Evolutionary conservation across 2,797 vertebrate genomes (phyloP).

Genomic region (Apodemus agrarius): DNA sequence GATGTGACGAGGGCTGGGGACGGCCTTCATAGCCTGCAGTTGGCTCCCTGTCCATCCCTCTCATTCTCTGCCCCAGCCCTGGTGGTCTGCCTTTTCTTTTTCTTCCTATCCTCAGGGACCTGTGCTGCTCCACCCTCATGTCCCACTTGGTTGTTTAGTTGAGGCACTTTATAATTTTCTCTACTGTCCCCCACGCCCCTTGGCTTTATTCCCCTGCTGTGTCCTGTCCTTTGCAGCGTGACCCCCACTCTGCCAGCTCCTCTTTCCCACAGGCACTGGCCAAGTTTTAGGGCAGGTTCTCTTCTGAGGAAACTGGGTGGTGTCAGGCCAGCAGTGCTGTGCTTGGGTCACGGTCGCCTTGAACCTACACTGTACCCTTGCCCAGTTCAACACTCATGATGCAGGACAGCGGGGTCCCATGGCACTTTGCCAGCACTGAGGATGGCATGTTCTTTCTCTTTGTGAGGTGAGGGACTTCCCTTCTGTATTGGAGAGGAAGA

Average conservation of each 20-base stretch:
- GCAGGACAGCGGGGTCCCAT: slow-evolving; percentile 21
- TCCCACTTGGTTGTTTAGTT: slow-evolving; percentile 77
- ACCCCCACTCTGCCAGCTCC: slow-evolving; percentile 21
- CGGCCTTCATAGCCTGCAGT: slow-evolving; percentile 67
- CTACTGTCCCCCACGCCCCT: slow-evolving; percentile 28
- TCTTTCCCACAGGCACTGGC: slow-evolving; percentile 42
- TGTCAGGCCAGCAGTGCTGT: slow-evolving; percentile 36
- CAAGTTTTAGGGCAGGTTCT: slow-evolving; percentile 50
- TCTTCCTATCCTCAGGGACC: slow-evolving; percentile 82
- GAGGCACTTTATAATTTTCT: slow-evolving; percentile 79
- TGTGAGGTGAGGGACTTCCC: neutral
- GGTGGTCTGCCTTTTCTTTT: slow-evolving; percentile 57
- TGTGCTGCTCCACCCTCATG: slow-evolving; percentile 77
- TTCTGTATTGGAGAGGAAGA: neutral
- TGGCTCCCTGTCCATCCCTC: slow-evolving; percentile 65
- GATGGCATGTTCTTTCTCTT: neutral
- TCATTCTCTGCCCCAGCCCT: slow-evolving; percentile 67
- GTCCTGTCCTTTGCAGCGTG: slow-evolving; percentile 57
- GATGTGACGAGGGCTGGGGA: slow-evolving; percentile 71
- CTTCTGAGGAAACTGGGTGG: slow-evolving; percentile 6
- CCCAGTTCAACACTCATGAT: neutral
- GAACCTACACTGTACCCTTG: neutral
- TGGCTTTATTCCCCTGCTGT: slow-evolving; percentile 63
- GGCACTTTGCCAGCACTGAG: neutral
- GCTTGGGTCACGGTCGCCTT: slow-evolving; percentile 8